These are phyloP conservation scores for Daubentonia madagascariensis DNA, from an alignment of 2,113 vertebrate species.

Conservation along the genomic window DNA sequence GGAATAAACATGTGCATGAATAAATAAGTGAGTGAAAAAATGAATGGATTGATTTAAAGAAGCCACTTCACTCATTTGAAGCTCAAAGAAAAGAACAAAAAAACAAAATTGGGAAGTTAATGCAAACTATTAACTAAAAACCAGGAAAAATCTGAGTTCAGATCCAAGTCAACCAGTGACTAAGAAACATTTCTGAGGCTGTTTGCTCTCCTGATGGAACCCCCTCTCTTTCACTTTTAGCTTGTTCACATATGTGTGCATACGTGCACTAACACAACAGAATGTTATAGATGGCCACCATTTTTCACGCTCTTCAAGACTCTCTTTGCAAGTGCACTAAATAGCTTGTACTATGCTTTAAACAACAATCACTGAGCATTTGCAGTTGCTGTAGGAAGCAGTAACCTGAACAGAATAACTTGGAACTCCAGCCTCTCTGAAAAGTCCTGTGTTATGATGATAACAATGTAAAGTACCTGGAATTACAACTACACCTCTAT, in stretches of 20 bases:
- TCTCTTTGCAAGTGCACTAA: background rate
- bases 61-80: background rate
- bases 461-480: background rate
- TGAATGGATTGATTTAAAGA: background rate
- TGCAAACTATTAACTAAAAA: background rate
- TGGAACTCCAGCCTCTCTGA: background rate
- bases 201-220: background rate
- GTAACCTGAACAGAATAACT: background rate
- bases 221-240: background rate
- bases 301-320: background rate
- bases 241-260: background rate
- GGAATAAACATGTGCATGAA: background rate
- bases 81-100: background rate
- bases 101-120: background rate
- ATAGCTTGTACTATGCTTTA: background rate
- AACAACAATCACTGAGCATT: background rate
- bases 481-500: background rate
- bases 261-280: background rate
- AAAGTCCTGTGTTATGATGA: background rate
- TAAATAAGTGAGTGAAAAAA: background rate
- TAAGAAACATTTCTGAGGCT: background rate
- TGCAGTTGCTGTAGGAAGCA: background rate
- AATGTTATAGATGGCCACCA: background rate
- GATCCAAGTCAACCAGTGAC: background rate
- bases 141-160: background rate